Percentiles rank a stretch among this genome's conserved stretches.
phyloP scores from a whole-genome alignment of 1,140 invertebrate species.

The Aphidius gifuensis region DNA sequence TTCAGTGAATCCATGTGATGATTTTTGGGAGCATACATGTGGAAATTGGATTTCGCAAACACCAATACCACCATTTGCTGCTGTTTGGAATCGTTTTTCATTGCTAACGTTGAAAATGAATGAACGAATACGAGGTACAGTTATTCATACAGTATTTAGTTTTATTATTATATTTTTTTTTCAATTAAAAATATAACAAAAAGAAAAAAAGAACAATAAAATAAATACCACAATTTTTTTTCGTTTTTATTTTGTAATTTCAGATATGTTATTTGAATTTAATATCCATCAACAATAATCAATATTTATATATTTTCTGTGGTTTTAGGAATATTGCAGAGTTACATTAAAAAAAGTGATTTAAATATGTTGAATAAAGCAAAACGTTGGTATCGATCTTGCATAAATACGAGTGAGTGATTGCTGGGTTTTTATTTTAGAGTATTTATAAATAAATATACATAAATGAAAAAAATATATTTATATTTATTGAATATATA shows the following conservation, averaged over 20 bases:
- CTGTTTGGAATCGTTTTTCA: not conserved
- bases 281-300: no score
- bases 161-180: no score
- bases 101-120: not conserved
- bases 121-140: slow-evolving; percentile 1
- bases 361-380: slow-evolving; percentile 27
- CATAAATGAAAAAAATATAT: not conserved
- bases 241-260: no score
- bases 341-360: slow-evolving; percentile 15
- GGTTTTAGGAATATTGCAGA: slow-evolving; percentile 27
- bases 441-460: no score
- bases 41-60: slow-evolving; percentile 83
- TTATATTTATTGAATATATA: not conserved
- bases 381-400: slow-evolving; percentile 31
- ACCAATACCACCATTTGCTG: slow-evolving; percentile 63
- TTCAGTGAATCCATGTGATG: slow-evolving; percentile 76
- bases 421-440: not conserved
- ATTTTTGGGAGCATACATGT: slow-evolving; percentile 88
- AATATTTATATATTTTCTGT: no score
- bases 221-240: no score
- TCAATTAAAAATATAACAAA: no score
- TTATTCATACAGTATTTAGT: no score
- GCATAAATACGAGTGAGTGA: slow-evolving; percentile 28
- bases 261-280: no score
- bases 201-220: no score